Percentiles rank a stretch among this genome's conserved stretches.
These are phyloP conservation scores for Drosophila affinis DNA, from an alignment of 2,888 invertebrate genomes.

Conservation along the genomic window DNA sequence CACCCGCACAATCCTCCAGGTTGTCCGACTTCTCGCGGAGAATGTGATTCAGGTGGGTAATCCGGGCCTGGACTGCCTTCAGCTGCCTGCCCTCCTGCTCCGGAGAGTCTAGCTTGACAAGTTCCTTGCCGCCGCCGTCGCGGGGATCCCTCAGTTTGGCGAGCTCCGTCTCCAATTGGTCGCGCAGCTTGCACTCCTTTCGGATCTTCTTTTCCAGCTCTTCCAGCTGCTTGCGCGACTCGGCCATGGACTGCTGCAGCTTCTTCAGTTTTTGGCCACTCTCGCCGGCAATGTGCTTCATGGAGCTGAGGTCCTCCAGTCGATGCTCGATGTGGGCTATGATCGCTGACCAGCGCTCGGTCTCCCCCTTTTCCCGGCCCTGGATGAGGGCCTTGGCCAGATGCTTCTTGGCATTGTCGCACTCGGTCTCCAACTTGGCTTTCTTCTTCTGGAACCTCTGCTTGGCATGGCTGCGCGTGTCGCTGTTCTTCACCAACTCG, in stretches of 20 bases:
- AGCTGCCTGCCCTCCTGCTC: constrained; percentile 84
- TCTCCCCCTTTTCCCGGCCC: constrained; percentile 83
- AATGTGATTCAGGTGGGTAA: constrained; percentile 88
- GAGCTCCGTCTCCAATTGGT: constrained; percentile 88
- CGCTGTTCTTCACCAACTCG: constrained; percentile 87
- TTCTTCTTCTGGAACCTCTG: constrained; percentile 87
- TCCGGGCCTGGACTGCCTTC: constrained; percentile 87
- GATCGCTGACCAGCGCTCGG: constrained; percentile 83
- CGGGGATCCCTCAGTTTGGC: constrained; percentile 84
- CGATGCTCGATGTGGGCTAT: constrained; percentile 85
- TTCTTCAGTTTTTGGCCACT: constrained; percentile 88
- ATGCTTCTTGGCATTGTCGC: constrained; percentile 86
- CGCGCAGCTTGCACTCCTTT: constrained; percentile 89
- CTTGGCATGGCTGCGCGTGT: constrained; percentile 86
- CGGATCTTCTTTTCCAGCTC: constrained; percentile 89
- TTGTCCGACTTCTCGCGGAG: constrained; percentile 89
- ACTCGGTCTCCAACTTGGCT: constrained; percentile 86
- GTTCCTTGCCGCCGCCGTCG: constrained; percentile 71
- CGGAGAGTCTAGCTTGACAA: constrained; percentile 82
- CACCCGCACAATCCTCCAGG: constrained; percentile 86
- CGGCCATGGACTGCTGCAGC: constrained; percentile 89
- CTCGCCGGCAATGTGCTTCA: constrained; percentile 86
- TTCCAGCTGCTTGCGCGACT: constrained; percentile 90
- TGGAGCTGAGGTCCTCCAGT: constrained; percentile 85
- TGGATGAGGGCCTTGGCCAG: constrained; percentile 85